These are phyloP conservation scores for Eugnorisma glareosa DNA, from an alignment of 2,888 invertebrate species.

Conservation along the genomic window DNA sequence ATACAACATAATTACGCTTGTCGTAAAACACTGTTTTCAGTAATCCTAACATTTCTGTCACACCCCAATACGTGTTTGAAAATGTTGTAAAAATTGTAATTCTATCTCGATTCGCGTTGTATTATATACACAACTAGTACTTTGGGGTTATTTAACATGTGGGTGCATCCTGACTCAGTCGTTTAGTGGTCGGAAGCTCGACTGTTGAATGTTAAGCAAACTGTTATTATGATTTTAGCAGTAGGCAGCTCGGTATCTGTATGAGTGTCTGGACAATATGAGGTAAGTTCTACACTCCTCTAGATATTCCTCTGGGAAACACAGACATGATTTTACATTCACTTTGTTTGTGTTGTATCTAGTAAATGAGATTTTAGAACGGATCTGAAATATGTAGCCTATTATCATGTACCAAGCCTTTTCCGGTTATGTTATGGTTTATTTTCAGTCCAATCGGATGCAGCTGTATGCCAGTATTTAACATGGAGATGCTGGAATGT, in stretches of 20 bases:
- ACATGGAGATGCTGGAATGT: not conserved
- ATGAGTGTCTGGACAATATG: not conserved
- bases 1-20: not conserved
- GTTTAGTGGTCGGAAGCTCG: not conserved
- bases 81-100: not conserved
- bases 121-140: too few relatives aligned
- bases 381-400: not conserved
- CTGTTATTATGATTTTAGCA: not conserved
- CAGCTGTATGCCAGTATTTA: not conserved
- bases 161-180: not conserved
- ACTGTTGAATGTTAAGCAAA: not conserved
- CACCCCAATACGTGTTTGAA: not conserved
- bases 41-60: not conserved
- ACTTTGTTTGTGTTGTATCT: not conserved
- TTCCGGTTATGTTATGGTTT: not conserved
- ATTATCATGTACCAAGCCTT: not conserved
- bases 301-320: not conserved
- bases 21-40: too few relatives aligned
- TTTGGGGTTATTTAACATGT: not conserved
- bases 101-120: not conserved
- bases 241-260: not conserved
- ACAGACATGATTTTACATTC: not conserved
- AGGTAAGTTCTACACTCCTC: not conserved
- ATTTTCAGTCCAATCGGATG: not conserved
- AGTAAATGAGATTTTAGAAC: not conserved